A percentile compares a stretch with the other conserved stretches of the same genome.
Evolutionary conservation across 2,888 invertebrate genomes (phyloP).

Genomic region (Macrosiphum euphorbiae): DNA sequence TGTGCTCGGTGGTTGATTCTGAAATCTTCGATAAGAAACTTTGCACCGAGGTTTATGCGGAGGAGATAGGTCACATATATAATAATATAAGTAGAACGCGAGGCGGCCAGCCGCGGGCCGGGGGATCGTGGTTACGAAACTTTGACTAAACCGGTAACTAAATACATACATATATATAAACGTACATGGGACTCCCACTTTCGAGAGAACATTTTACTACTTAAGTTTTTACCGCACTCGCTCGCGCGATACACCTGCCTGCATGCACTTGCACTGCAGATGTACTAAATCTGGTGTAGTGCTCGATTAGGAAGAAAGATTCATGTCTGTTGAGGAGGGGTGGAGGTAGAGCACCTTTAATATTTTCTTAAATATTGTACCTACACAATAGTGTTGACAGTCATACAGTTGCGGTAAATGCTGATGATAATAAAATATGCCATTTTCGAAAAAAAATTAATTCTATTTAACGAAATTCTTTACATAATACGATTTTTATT

Average conservation of each 20-base stretch:
- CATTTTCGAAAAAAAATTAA: background rate
- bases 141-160: constrained; percentile 15
- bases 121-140: constrained; percentile 42
- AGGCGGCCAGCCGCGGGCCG: background rate
- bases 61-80: background rate
- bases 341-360: background rate
- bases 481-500: too few relatives aligned
- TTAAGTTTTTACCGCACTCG: background rate
- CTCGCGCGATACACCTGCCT: background rate
- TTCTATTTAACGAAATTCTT: too few relatives aligned
- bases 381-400: background rate
- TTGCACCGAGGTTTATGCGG: constrained; percentile 37
- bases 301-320: background rate
- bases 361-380: background rate
- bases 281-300: background rate
- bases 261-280: background rate
- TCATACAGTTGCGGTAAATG: background rate
- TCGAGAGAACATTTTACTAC: background rate
- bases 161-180: background rate
- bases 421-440: background rate
- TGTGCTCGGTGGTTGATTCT: constrained; percentile 43
- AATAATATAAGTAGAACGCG: background rate
- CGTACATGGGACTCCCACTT: background rate
- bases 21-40: constrained; percentile 61
- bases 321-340: background rate